phyloP scores from a whole-genome alignment of 1,140 invertebrate species.

The Zaprionus camerounensis region DNA sequence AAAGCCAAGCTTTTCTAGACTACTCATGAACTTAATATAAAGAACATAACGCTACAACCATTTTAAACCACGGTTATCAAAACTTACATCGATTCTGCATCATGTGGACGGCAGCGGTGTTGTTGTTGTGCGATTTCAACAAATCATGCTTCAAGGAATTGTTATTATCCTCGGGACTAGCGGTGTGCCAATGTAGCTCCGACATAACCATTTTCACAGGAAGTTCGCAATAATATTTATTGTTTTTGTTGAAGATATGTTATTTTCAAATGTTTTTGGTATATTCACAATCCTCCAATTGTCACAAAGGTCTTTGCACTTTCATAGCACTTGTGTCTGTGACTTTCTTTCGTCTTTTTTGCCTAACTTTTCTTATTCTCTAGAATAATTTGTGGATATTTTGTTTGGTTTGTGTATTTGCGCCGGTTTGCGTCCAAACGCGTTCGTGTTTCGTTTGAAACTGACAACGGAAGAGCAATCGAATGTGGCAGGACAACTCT shows the following conservation, averaged over 20 bases:
- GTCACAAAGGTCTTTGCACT: slow-evolving; percentile 20
- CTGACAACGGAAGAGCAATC: slow-evolving; percentile 63
- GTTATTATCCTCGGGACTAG: slow-evolving; percentile 82
- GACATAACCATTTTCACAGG: slow-evolving; percentile 84
- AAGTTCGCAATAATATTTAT: not conserved
- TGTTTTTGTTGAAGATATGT: slow-evolving; percentile 25
- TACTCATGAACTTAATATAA: no score
- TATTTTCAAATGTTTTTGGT: not conserved
- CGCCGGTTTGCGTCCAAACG: slow-evolving; percentile 70
- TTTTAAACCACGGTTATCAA: not conserved
- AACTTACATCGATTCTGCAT: slow-evolving; percentile 84
- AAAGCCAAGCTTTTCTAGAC: no score
- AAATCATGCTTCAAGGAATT: slow-evolving; percentile 81
- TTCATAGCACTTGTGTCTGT: slow-evolving; percentile 21
- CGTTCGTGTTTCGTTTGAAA: slow-evolving; percentile 82
- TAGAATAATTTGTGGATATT: slow-evolving; percentile 5
- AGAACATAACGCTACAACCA: no score
- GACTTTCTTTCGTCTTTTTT: slow-evolving; percentile 21
- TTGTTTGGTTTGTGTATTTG: slow-evolving; percentile 24
- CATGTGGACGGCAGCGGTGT: slow-evolving; percentile 69
- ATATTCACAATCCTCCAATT: slow-evolving; percentile 12
- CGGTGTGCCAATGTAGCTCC: slow-evolving; percentile 82
- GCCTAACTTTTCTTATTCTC: slow-evolving; percentile 9
- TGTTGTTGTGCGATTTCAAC: slow-evolving; percentile 72
- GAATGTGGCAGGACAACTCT: slow-evolving; percentile 71